Evolutionary conservation across 2,888 invertebrate species (phyloP), one percentile per base, ranked within the genome.

Genomic region (Loripinus fragilis): DNA sequence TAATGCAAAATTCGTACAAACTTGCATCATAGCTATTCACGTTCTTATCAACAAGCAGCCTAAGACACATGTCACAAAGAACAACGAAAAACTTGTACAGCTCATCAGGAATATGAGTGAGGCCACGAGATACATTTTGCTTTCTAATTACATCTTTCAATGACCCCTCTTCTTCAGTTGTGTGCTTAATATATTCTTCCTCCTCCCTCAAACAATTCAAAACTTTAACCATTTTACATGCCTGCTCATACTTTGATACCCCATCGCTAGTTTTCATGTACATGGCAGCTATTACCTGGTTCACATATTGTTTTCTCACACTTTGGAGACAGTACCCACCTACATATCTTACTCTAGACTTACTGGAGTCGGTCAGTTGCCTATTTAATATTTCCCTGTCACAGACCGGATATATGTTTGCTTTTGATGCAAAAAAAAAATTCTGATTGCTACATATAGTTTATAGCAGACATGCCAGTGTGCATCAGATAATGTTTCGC

Each of bases 261-360:
- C n/a, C 50, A 17, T 52, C 25, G 42, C 23, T 23, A n/a, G 52
- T 42, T 2, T 65, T 52, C 20, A 17, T 52, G 28, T 67, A 67
- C 42, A 30, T 33, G n/a, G 41, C 67, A 50, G 35, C 33, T 10
- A 12, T 50, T 25, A 38, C 12, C 15, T 25, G 38, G 41, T 50
- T 67, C 20, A 38, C 30, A 38, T 73, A 50, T n/a, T 48, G 23
- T 23, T 73, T 23, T 23, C 67, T 45, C 1, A 73, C 5, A 17
- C 25, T 67, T 33, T 50, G 28, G 0, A 73, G 20, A 45, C 73
- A 73, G 35, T 48, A 73, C 7, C 73, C 73, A 33, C 50, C 48
- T 1, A 73, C 73, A 73, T 73, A 67, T 20, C 73, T 73, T 15
- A 73, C 30, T 52, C 65, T 73, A 38, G 48, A 65, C 20, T n/a